Evolutionary conservation across 2,888 invertebrate species (phyloP).

Genomic region (Synanthedon myopaeformis): DNA sequence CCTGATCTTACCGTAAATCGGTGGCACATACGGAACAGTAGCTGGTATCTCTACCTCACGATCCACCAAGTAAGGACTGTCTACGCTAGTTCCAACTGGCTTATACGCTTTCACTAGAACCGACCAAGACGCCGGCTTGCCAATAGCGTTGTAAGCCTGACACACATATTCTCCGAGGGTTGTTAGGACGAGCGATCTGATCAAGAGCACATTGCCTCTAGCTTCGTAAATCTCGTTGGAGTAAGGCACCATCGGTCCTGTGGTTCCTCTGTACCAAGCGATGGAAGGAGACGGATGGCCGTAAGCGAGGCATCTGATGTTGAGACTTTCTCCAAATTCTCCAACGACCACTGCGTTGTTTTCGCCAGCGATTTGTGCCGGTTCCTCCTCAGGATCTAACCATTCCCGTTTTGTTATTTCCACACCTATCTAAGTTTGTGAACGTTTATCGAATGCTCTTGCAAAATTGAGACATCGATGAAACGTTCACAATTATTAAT

Average conservation of each 20-base stretch:
- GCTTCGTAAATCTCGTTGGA: constrained; percentile 78
- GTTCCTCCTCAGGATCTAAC: constrained; percentile 69
- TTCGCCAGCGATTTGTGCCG: constrained; percentile 77
- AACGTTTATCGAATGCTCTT: constrained; percentile 18
- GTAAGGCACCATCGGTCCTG: constrained; percentile 79
- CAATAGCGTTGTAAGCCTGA: constrained; percentile 87
- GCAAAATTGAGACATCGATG: constrained; percentile 5
- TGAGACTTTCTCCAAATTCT: constrained; percentile 76
- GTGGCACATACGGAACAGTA: neutral
- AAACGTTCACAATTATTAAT: constrained; percentile 37
- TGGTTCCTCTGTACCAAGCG: constrained; percentile 86
- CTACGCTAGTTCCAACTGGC: constrained; percentile 67
- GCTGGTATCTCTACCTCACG: constrained; percentile 5
- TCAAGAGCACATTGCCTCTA: constrained; percentile 79
- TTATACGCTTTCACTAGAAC: constrained; percentile 79
- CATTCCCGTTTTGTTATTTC: constrained; percentile 18
- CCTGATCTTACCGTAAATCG: neutral
- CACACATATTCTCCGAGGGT: constrained; percentile 90
- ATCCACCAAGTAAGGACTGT: constrained; percentile 24
- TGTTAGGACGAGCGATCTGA: constrained; percentile 76
- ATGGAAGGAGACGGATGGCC: constrained; percentile 84
- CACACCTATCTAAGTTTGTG: constrained; percentile 21
- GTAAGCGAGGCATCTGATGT: constrained; percentile 83
- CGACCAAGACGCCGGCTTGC: constrained; percentile 81
- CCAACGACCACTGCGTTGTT: constrained; percentile 75